These are phyloP conservation scores for Parapsyche elsis DNA, from an alignment of 1,140 invertebrate genomes.

Conservation along the genomic window DNA sequence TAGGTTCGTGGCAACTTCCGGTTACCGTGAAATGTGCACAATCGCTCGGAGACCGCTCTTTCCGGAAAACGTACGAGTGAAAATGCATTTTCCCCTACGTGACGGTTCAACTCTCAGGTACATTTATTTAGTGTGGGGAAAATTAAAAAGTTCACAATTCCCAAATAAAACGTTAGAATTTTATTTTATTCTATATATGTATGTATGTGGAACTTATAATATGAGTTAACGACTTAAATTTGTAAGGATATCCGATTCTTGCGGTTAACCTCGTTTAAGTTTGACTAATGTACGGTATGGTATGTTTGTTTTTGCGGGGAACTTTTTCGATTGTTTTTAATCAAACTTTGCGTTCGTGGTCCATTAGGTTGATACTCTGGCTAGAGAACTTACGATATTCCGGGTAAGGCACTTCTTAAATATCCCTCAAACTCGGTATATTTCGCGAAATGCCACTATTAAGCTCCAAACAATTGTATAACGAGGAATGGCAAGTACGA, in stretches of 20 bases:
- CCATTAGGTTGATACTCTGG: not conserved
- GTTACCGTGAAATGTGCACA: not conserved
- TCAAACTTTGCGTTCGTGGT: constrained; percentile 12
- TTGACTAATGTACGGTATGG: no score
- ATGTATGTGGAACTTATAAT: not conserved
- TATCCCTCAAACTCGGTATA: not conserved
- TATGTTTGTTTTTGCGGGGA: no score
- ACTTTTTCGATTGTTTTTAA: not conserved
- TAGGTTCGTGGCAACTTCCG: not conserved
- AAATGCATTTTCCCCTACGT: not conserved
- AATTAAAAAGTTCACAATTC: no score
- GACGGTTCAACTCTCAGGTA: no score
- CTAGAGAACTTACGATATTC: not conserved
- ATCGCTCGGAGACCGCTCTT: not conserved
- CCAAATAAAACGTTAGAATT: no score
- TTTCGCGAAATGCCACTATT: no score
- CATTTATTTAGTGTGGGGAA: no score
- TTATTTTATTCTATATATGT: not conserved
- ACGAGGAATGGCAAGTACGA: not conserved
- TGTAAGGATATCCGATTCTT: no score
- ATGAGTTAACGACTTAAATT: no score
- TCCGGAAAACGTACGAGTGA: not conserved
- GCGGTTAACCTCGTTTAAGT: no score
- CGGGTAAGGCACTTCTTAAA: not conserved
- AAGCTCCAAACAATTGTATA: not conserved